Percentiles rank a stretch among this genome's conserved stretches.
These are phyloP conservation scores for fruit fly (Drosophila melanogaster) DNA, from an alignment of 1,140 invertebrate species.

Conservation along the genomic window Release_6_plus_ISO1_MT NT_033777.3:27158001-27158500, in stretches of 20 bases:
- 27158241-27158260: slow-evolving; percentile 60
- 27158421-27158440: neutral
- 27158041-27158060: slow-evolving; percentile 42
- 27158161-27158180: slow-evolving; percentile 44
- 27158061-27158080: slow-evolving; percentile 33
- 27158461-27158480: too few relatives aligned
- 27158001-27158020: slow-evolving; percentile 20
- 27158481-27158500: too few relatives aligned
- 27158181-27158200: slow-evolving; percentile 58
- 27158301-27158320: slow-evolving; percentile 43
- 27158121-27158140: slow-evolving; percentile 39
- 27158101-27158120: slow-evolving; percentile 50
- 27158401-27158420: neutral
- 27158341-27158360: slow-evolving; percentile 58
- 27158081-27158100: slow-evolving; percentile 30
- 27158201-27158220: slow-evolving; percentile 55
- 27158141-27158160: slow-evolving; percentile 42
- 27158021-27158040: slow-evolving; percentile 29
- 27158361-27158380: slow-evolving; percentile 31
- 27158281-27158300: slow-evolving; percentile 26
- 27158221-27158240: slow-evolving; percentile 54
- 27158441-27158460: neutral
- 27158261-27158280: slow-evolving; percentile 56
- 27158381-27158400: neutral
- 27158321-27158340: slow-evolving; percentile 51